These are phyloP conservation scores for Phengaris alcon DNA, from an alignment of 2,888 invertebrate species.

Conservation along the genomic window DNA sequence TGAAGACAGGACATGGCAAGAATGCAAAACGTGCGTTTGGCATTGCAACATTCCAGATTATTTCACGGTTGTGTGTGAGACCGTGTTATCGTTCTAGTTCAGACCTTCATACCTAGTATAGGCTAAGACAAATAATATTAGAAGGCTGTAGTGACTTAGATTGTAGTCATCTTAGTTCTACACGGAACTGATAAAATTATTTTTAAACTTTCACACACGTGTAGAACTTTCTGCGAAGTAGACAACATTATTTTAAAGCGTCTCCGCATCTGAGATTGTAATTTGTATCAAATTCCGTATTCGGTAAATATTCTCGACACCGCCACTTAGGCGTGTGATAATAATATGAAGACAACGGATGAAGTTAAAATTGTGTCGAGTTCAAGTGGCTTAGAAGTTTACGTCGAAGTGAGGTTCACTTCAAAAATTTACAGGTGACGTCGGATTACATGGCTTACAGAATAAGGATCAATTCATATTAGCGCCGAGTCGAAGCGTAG, in stretches of 20 bases:
- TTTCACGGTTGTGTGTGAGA: too few relatives aligned
- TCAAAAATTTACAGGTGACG: neutral
- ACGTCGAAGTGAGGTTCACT: neutral
- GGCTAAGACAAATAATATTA: too few relatives aligned
- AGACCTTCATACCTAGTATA: too few relatives aligned
- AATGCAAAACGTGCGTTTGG: too few relatives aligned
- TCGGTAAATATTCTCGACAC: neutral
- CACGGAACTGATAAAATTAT: too few relatives aligned
- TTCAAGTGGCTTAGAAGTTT: neutral
- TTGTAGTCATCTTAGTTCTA: too few relatives aligned
- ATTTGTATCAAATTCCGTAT: conserved; percentile 2
- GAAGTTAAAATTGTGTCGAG: neutral
- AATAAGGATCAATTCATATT: neutral
- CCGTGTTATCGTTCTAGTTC: too few relatives aligned
- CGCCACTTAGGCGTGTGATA: neutral
- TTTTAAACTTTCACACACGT: too few relatives aligned
- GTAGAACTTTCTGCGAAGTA: neutral
- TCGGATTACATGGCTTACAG: neutral
- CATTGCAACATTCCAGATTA: too few relatives aligned
- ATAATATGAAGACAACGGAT: too few relatives aligned
- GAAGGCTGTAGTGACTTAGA: too few relatives aligned
- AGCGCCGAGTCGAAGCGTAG: neutral
- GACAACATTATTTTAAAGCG: neutral
- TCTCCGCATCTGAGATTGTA: neutral
- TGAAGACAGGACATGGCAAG: too few relatives aligned